These are phyloP conservation scores for Hymenochirus boettgeri DNA, from an alignment of 2,113 vertebrate species.

Conservation along the genomic window DNA sequence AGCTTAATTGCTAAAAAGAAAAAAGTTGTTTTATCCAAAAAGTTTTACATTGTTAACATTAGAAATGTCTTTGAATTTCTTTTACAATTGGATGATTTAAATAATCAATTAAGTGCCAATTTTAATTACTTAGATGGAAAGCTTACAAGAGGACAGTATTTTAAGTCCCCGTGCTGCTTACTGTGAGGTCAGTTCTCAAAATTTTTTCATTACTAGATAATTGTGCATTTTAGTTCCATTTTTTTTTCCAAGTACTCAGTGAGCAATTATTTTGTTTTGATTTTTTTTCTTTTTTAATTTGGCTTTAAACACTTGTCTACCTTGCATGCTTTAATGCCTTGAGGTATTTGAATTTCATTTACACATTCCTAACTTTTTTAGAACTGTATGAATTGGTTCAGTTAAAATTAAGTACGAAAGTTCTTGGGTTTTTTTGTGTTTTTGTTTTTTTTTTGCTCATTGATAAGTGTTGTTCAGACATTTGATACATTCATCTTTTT, in stretches of 20 bases:
- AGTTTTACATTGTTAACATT: constrained; percentile 76
- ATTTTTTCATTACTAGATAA: constrained; percentile 94
- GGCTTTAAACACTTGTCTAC: constrained; percentile 16
- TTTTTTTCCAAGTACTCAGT: constrained; percentile 73
- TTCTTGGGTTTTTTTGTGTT: constrained; percentile 52
- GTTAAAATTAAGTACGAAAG: neutral
- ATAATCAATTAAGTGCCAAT: constrained; percentile 97
- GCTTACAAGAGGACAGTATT: constrained; percentile 98
- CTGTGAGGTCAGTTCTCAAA: constrained; percentile 98
- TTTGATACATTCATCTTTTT: no score
- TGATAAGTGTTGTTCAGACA: no score
- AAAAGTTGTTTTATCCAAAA: constrained; percentile 48
- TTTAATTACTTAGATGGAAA: constrained; percentile 99
- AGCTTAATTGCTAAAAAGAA: no score
- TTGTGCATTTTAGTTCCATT: constrained; percentile 81
- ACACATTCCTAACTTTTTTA: constrained; percentile 11
- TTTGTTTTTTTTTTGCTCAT: no score
- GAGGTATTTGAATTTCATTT: constrained; percentile 10
- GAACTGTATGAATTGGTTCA: neutral
- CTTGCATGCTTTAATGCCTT: constrained; percentile 26
- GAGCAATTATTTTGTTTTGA: constrained; percentile 62
- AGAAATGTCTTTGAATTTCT: constrained; percentile 69
- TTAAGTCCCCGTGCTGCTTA: constrained; percentile 97
- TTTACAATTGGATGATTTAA: constrained; percentile 90
- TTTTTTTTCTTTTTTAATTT: constrained; percentile 56